phyloP scores from a whole-genome alignment of 2,888 invertebrate genomes.

The Lasioglossum figueresi region DNA sequence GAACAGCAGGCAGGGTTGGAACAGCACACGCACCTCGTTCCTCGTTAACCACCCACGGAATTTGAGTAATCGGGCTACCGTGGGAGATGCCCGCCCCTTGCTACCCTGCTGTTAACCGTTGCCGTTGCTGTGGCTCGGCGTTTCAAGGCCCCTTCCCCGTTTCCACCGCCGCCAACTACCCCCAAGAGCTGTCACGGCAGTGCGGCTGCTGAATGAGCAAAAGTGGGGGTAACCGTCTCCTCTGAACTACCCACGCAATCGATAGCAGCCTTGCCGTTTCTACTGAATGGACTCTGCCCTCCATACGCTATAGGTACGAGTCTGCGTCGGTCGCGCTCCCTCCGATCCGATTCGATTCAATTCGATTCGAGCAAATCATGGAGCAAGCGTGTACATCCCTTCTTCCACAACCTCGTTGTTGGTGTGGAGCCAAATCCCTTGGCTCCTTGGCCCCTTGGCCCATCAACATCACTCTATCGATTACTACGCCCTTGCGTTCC shows the following conservation, averaged over 20 bases:
- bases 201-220: constrained; percentile 67
- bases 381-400: not conserved
- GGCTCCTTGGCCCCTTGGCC: constrained; percentile 13
- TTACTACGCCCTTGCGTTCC: constrained; percentile 78
- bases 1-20: not conserved
- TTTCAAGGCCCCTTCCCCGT: constrained; percentile 51
- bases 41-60: constrained; percentile 53
- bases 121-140: constrained; percentile 21
- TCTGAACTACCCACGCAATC: constrained; percentile 81
- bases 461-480: constrained; percentile 79
- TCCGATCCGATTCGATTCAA: not conserved
- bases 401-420: not conserved
- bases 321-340: constrained; percentile 56
- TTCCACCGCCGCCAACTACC: constrained; percentile 21
- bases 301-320: constrained; percentile 69
- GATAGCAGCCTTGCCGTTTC: constrained; percentile 80
- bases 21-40: not conserved
- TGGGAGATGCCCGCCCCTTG: constrained; percentile 17
- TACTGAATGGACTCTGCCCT: constrained; percentile 83
- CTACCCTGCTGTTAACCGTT: not conserved
- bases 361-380: not conserved
- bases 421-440: not conserved
- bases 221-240: constrained; percentile 63
- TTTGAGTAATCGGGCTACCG: constrained; percentile 49
- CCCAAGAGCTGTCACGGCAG: constrained; percentile 43